Conservation (phyloP, 2,113 vertebrate species). For the Corapipo altera region DNA sequence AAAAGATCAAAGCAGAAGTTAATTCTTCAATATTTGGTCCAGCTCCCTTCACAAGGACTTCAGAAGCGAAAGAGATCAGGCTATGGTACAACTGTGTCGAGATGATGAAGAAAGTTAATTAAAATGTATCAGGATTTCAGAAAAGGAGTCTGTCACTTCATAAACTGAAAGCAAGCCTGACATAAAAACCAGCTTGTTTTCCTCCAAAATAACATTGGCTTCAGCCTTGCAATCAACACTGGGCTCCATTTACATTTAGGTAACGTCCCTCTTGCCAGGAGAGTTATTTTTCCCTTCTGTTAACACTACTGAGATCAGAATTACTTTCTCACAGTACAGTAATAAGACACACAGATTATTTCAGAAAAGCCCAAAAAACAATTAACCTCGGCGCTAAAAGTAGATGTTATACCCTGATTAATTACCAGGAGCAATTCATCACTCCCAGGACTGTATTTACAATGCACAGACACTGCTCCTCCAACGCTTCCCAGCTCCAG, state of each 20-base stretch:
- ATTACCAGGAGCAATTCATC: not conserved
- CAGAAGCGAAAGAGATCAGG: not conserved
- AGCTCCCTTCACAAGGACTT: not conserved
- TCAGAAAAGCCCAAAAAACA: not conserved
- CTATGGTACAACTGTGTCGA: not conserved
- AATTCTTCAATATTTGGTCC: not conserved
- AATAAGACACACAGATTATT: not conserved
- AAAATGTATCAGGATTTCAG: slow-evolving; percentile 1
- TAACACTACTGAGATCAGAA: not conserved
- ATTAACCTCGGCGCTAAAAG: not conserved
- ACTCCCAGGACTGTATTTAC: not conserved
- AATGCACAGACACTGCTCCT: not conserved
- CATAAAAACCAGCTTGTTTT: not conserved
- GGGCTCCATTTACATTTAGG: not conserved
- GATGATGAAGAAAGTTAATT: not conserved
- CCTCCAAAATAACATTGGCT: not conserved
- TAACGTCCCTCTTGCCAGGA: not conserved
- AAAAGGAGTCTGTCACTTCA: not conserved
- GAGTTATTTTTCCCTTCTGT: not conserved
- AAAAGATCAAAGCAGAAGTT: not conserved
- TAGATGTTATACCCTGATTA: not conserved
- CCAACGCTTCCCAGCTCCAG: not conserved
- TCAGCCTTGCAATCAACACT: not conserved
- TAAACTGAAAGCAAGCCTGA: not conserved
- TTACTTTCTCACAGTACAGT: not conserved